Percentiles rank a stretch among this genome's conserved stretches.
Evolutionary conservation across 2,797 vertebrate species (phyloP).

Genomic region (Thunnus albacares): DNA sequence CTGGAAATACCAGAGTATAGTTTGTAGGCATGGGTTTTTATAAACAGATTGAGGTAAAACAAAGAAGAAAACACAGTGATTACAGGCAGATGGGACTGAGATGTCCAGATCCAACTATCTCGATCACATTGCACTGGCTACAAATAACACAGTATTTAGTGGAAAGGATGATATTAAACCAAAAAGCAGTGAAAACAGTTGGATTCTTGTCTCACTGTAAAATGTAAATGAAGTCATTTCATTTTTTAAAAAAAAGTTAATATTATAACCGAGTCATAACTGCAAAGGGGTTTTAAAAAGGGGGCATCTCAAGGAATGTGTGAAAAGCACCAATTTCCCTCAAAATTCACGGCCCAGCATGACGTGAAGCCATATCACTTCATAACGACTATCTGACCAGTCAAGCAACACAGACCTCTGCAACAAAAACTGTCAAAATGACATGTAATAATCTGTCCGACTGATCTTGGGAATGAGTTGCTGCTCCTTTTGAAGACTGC

Average conservation of each 20-base stretch:
- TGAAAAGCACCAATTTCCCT: constrained; percentile 43
- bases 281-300: constrained; percentile 39
- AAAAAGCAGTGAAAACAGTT: constrained; percentile 38
- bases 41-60: constrained; percentile 13
- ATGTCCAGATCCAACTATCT: constrained; percentile 56
- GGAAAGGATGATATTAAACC: constrained; percentile 42
- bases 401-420: constrained; percentile 61
- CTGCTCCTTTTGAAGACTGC: constrained; percentile 73
- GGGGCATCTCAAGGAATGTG: constrained; percentile 28
- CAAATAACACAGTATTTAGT: constrained; percentile 32
- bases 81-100: constrained; percentile 49
- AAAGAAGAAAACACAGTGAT: constrained; percentile 18
- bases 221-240: constrained; percentile 33
- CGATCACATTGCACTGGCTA: constrained; percentile 64
- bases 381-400: constrained; percentile 71
- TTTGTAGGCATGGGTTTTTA: background rate
- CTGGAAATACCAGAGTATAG: constrained; percentile 10
- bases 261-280: constrained; percentile 37
- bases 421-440: constrained; percentile 67
- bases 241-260: constrained; percentile 25
- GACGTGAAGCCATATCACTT: constrained; percentile 71
- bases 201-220: constrained; percentile 36
- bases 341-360: constrained; percentile 57
- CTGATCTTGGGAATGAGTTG: constrained; percentile 69
- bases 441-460: constrained; percentile 74